Percentiles rank a stretch among this genome's conserved stretches.
These are phyloP conservation scores for Operophtera brumata DNA, from an alignment of 2,888 invertebrate genomes.

Conservation along the genomic window DNA sequence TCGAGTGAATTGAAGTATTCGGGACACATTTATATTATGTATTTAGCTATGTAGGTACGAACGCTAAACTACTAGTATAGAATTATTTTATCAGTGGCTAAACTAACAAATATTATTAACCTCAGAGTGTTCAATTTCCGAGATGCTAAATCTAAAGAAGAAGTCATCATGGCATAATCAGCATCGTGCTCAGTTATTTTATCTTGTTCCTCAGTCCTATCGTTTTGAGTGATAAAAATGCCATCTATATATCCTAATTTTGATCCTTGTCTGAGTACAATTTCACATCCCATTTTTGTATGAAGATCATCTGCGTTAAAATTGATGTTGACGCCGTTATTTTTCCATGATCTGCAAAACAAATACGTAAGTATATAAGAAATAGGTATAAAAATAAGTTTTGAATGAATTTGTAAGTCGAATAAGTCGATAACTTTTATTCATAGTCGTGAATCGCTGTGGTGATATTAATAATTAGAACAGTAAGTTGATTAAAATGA, in stretches of 20 bases:
- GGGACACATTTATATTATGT: too few species aligned
- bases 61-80: too few species aligned
- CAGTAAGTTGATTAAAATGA: too few species aligned
- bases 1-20: too few species aligned
- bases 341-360: slow-evolving; percentile 27
- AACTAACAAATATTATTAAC: slow-evolving; percentile 8
- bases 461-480: too few species aligned
- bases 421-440: too few species aligned
- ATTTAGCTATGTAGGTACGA: too few species aligned
- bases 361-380: too few species aligned
- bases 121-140: slow-evolving; percentile 5
- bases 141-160: slow-evolving; percentile 18
- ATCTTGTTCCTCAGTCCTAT: not conserved
- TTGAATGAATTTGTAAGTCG: too few species aligned
- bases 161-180: slow-evolving; percentile 1
- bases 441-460: too few species aligned
- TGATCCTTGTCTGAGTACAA: slow-evolving; percentile 5
- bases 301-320: slow-evolving; percentile 14
- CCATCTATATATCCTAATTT: slow-evolving; percentile 22
- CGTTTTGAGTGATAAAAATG: slow-evolving; percentile 19
- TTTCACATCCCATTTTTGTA: slow-evolving; percentile 13
- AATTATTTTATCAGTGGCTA: too few species aligned
- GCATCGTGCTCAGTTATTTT: not conserved
- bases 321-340: slow-evolving; percentile 10
- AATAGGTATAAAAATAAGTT: too few species aligned